These are phyloP conservation scores for Spizaetus ornatus DNA, from an alignment of 2,113 vertebrate species.

Conservation along the genomic window DNA sequence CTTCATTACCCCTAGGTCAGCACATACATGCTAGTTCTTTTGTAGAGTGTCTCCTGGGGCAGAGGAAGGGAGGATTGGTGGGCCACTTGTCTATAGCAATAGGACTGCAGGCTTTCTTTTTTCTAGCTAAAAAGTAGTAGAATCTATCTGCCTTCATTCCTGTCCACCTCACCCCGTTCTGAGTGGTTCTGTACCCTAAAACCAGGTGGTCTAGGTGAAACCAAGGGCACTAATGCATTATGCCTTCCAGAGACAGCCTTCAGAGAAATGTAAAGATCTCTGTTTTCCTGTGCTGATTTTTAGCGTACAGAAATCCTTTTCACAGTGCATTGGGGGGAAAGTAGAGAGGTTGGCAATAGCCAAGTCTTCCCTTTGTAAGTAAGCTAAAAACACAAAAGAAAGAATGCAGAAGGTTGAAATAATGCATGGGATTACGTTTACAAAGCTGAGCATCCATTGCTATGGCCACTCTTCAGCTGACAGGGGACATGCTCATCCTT, in stretches of 20 bases:
- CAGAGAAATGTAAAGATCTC: neutral
- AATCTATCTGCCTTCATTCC: neutral
- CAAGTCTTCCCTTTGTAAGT: neutral
- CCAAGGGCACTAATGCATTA: fast-evolving
- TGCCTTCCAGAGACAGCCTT: neutral
- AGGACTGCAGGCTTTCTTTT: neutral
- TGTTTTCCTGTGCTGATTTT: neutral
- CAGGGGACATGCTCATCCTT: neutral
- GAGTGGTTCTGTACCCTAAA: neutral
- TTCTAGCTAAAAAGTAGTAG: neutral
- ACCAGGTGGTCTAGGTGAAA: neutral
- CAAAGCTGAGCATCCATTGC: neutral
- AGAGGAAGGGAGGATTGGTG: neutral
- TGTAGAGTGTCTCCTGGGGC: neutral
- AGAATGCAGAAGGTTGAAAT: neutral
- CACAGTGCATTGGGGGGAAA: fast-evolving
- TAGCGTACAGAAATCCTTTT: neutral
- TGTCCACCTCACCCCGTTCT: neutral
- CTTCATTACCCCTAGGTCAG: neutral
- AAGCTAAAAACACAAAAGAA: neutral
- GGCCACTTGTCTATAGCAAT: neutral
- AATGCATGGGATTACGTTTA: neutral
- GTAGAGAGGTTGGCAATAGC: neutral
- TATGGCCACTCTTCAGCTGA: neutral
- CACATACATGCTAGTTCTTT: neutral